Evolutionary conservation across 92 coral and sea anemone genomes (phyloP).

Genomic region (Scolanthus callimorphus): DNA sequence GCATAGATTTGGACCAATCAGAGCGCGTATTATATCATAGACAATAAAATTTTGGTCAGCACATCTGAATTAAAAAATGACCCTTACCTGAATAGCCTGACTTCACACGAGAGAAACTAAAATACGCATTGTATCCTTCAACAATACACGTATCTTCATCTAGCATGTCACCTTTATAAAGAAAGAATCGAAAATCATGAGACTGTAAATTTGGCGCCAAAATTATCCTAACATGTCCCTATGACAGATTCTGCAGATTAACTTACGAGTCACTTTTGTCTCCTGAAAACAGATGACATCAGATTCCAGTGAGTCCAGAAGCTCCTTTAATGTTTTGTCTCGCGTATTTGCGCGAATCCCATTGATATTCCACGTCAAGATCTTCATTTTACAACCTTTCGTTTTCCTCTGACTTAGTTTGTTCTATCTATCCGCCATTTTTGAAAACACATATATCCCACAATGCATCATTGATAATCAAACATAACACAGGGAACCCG

Average conservation of each 20-base stretch:
- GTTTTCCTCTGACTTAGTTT: no score
- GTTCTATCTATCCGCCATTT: slow-evolving; percentile 33
- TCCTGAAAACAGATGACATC: slow-evolving; percentile 93
- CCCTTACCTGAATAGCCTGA: slow-evolving; percentile 92
- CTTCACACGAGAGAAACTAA: slow-evolving; percentile 88
- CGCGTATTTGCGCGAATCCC: slow-evolving; percentile 89
- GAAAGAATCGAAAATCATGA: background rate
- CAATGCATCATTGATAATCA: no score
- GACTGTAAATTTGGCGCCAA: background rate
- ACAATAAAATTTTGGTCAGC: background rate
- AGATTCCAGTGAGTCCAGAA: slow-evolving; percentile 70
- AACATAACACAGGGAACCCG: no score
- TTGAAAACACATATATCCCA: background rate
- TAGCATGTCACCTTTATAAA: slow-evolving; percentile 97
- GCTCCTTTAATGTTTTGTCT: slow-evolving; percentile 51
- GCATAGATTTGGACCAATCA: no score
- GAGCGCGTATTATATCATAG: no score
- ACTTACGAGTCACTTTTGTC: slow-evolving; percentile 95
- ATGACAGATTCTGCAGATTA: background rate
- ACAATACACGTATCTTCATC: slow-evolving; percentile 90
- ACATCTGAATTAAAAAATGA: no score
- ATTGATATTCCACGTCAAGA: slow-evolving; percentile 93
- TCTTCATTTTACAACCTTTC: slow-evolving; percentile 78
- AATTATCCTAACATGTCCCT: no score
- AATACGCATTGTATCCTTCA: slow-evolving; percentile 94